phyloP scores from a whole-genome alignment of 2,113 vertebrate species.

The Australoheros scitulus region DNA sequence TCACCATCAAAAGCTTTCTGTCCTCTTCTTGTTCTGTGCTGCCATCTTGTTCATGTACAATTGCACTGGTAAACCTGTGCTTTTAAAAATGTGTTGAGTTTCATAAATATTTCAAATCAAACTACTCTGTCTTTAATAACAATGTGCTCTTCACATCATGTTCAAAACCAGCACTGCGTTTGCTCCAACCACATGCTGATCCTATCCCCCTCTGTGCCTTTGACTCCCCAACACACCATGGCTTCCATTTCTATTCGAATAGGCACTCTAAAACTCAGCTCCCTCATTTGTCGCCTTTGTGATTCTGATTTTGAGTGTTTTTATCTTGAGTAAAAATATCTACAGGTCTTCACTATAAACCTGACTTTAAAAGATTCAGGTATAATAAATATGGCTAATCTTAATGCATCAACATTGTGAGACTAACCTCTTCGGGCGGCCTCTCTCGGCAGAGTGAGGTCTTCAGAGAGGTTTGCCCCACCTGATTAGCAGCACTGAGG shows the following conservation, averaged over 20 bases:
- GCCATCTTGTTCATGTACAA: background rate
- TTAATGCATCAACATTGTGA: too few species aligned
- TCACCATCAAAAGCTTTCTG: background rate
- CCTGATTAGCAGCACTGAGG: too few species aligned
- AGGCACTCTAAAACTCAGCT: background rate
- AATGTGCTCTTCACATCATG: background rate
- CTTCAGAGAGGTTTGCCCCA: too few species aligned
- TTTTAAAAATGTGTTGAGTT: constrained; percentile 2
- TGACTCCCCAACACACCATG: background rate
- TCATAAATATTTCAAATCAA: background rate
- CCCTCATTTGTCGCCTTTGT: background rate
- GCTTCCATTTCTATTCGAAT: background rate
- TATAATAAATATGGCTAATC: too few species aligned
- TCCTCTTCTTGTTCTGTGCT: background rate
- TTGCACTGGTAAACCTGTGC: background rate
- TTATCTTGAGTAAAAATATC: background rate
- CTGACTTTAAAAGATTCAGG: background rate
- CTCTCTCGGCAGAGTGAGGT: too few species aligned
- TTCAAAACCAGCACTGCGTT: constrained; percentile 1
- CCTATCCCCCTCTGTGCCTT: background rate
- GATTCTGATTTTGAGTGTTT: background rate
- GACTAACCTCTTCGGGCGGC: too few species aligned
- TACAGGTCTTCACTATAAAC: background rate
- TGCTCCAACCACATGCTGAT: background rate
- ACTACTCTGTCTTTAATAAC: background rate